A percentile compares a stretch with the other conserved stretches of the same genome.
Conservation (phyloP, 1,140 invertebrate genomes). For the Nymphalis io region DNA sequence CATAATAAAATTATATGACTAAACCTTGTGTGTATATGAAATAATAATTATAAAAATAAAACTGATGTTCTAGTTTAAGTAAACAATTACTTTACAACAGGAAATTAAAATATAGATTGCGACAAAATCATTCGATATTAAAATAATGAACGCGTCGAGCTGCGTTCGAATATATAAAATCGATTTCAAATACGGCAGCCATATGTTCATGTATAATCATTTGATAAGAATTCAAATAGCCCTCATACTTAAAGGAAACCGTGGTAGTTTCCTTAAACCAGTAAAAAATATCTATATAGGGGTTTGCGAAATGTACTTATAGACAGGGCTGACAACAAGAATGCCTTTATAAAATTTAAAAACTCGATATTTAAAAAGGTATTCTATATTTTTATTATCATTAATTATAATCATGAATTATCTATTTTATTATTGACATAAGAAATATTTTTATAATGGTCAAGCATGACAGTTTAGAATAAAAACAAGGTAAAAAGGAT, state of each 20-base stretch:
- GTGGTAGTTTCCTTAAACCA: slow-evolving; percentile 53
- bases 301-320: slow-evolving; percentile 41
- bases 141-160: slow-evolving; percentile 20
- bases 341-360: not conserved
- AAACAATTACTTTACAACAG: not conserved
- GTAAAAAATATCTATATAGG: slow-evolving; percentile 55
- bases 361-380: not conserved
- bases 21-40: too few species aligned
- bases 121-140: slow-evolving; percentile 5
- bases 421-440: too few species aligned
- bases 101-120: slow-evolving; percentile 19
- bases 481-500: too few species aligned
- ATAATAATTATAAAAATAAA: too few species aligned
- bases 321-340: slow-evolving; percentile 16
- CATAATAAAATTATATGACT: too few species aligned
- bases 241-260: slow-evolving; percentile 53
- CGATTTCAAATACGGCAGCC: slow-evolving; percentile 43
- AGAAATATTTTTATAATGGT: too few species aligned
- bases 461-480: too few species aligned
- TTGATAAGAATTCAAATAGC: slow-evolving; percentile 44
- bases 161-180: slow-evolving; percentile 38
- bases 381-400: too few species aligned
- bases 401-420: too few species aligned
- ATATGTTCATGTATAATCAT: slow-evolving; percentile 44
- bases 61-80: not conserved